Percentiles rank a stretch among this genome's conserved stretches.
Evolutionary conservation across 64 coral and sea anemone species (phyloP).

Genomic region (Porites lutea): DNA sequence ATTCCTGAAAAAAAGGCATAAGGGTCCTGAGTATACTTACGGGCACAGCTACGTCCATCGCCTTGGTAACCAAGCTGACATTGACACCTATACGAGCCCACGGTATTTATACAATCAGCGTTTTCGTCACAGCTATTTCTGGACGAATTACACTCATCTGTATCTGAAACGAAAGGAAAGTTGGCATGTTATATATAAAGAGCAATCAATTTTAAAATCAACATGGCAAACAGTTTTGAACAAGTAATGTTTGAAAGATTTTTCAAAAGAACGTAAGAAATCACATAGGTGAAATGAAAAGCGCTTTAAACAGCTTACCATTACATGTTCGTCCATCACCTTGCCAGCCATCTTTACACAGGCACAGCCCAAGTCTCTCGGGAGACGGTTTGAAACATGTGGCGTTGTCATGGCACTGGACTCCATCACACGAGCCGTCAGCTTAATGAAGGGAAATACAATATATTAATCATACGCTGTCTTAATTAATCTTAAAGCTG

Average conservation of each 20-base stretch:
- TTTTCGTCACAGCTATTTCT: constrained; percentile 44
- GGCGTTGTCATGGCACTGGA: constrained; percentile 66
- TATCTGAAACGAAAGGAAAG: constrained; percentile 8
- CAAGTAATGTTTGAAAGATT: too few relatives aligned
- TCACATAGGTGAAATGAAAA: background rate
- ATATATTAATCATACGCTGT: too few relatives aligned
- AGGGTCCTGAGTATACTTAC: constrained; percentile 4
- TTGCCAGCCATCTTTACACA: constrained; percentile 52
- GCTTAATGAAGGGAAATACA: constrained; percentile 33
- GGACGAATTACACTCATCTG: constrained; percentile 73
- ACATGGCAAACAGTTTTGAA: too few relatives aligned
- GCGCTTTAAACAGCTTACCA: constrained; percentile 1
- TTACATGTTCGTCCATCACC: constrained; percentile 44
- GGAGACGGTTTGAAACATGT: constrained; percentile 40
- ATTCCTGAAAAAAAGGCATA: too few relatives aligned
- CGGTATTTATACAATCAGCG: constrained; percentile 72
- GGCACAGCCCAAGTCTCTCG: constrained; percentile 43
- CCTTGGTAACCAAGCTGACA: constrained; percentile 72
- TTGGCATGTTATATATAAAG: too few relatives aligned
- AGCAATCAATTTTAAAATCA: too few relatives aligned
- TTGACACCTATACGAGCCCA: constrained; percentile 70
- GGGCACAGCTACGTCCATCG: constrained; percentile 54
- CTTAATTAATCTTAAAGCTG: too few relatives aligned
- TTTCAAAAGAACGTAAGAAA: too few relatives aligned
- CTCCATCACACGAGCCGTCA: constrained; percentile 70